Conservation (phyloP, 1,140 invertebrate species). For the Solenopsis invicta region DNA sequence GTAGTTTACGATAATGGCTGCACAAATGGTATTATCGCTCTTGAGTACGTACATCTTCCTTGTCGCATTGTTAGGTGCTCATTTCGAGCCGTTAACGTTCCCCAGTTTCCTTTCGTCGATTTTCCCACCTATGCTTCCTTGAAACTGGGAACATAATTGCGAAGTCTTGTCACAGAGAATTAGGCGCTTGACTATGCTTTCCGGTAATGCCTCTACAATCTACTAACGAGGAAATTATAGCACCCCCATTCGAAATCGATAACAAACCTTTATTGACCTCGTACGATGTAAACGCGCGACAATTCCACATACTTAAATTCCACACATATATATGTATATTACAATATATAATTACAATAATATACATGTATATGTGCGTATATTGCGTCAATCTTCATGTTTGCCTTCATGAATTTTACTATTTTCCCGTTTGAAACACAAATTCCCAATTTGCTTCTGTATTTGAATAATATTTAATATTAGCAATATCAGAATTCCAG, state of each 20-base stretch:
- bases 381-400: neutral
- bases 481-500: slow-evolving; percentile 13
- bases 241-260: slow-evolving; percentile 66
- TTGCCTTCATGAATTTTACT: neutral
- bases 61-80: slow-evolving; percentile 55
- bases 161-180: slow-evolving; percentile 79
- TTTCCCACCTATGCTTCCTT: slow-evolving; percentile 28
- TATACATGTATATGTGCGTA: neutral
- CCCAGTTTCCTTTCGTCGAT: slow-evolving; percentile 46
- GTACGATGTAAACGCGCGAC: neutral
- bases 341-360: no score
- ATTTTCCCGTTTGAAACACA: neutral
- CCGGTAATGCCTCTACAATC: slow-evolving; percentile 46
- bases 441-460: slow-evolving; percentile 17
- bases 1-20: slow-evolving; percentile 53
- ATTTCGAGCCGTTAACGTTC: slow-evolving; percentile 45
- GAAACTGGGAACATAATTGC: slow-evolving; percentile 81
- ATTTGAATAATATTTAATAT: slow-evolving; percentile 49
- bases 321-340: neutral
- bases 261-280: slow-evolving; percentile 32
- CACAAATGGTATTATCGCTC: slow-evolving; percentile 64
- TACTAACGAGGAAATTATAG: slow-evolving; percentile 74
- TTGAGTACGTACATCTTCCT: slow-evolving; percentile 58
- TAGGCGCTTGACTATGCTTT: slow-evolving; percentile 64
- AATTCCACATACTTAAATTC: neutral